phyloP scores from a whole-genome alignment of 2,113 vertebrate species.

The Ictidomys tridecemlineatus region DNA sequence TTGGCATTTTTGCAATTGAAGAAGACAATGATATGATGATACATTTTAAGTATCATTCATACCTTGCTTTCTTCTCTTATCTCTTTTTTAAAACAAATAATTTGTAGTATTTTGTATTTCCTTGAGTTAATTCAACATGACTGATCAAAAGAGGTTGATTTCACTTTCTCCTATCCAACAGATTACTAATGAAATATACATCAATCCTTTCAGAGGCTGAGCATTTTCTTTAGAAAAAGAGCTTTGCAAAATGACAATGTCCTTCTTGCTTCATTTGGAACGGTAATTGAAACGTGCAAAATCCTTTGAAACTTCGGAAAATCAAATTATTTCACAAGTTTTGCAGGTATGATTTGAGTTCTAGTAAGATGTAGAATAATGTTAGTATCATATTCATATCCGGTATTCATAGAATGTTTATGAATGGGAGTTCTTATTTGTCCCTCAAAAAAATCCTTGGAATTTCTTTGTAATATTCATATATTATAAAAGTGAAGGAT shows the following conservation, averaged over 20 bases:
- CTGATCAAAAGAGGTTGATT: neutral
- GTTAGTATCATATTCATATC: neutral
- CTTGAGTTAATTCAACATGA: neutral
- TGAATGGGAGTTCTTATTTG: neutral
- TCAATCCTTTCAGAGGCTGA: neutral
- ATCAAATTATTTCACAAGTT: constrained; percentile 2
- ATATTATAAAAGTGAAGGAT: neutral
- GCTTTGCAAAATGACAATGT: neutral
- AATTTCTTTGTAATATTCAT: neutral
- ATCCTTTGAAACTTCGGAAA: neutral
- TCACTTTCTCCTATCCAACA: neutral
- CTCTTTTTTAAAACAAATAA: neutral
- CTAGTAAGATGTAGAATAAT: neutral
- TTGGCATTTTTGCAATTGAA: neutral
- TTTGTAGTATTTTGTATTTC: constrained; percentile 4
- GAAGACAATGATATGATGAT: neutral
- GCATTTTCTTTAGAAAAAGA: neutral
- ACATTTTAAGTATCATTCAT: neutral
- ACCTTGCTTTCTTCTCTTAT: neutral
- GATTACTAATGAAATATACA: neutral
- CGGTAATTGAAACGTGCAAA: neutral
- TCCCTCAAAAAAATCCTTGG: neutral
- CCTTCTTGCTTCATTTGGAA: neutral
- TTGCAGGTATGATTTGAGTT: neutral
- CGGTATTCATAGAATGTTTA: neutral